phyloP scores from a whole-genome alignment of 2,888 invertebrate species.

The Pachymerium ferrugineum region DNA sequence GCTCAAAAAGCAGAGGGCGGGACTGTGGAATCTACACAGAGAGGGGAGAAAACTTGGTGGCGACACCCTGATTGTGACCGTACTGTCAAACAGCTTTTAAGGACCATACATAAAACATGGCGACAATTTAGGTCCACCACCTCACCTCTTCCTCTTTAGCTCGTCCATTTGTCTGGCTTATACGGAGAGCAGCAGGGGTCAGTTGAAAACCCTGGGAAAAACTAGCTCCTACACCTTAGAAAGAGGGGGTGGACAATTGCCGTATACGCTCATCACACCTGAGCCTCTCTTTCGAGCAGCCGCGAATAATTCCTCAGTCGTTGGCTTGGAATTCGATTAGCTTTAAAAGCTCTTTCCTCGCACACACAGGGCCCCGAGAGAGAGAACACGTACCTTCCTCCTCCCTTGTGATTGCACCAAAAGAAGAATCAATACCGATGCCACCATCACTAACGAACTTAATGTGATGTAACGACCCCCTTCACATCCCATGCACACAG shows the following conservation, averaged over 20 bases:
- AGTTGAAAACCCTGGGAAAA: conserved; percentile 28
- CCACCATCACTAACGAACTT: conserved; percentile 17
- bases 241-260: conserved; percentile 16
- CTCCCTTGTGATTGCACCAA: conserved; percentile 17
- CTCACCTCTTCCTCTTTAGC: neutral
- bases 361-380: neutral
- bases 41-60: neutral
- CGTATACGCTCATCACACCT: conserved; percentile 4
- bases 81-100: conserved; percentile 26
- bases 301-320: conserved; percentile 17
- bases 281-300: conserved; percentile 7
- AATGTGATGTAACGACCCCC: conserved; percentile 17
- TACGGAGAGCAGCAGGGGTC: conserved; percentile 4
- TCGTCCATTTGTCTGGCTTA: conserved; percentile 32
- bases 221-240: neutral
- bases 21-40: neutral
- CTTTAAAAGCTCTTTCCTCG: conserved; percentile 18
- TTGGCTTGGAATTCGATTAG: conserved; percentile 18
- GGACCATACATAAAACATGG: conserved; percentile 22
- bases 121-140: neutral
- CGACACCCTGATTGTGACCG: conserved; percentile 27
- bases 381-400: conserved; percentile 17
- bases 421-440: conserved; percentile 15
- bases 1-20: neutral
- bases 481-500: conserved; percentile 13